Evolutionary conservation across 2,113 vertebrate genomes (phyloP).

Genomic region (Poeciliopsis prolifica): DNA sequence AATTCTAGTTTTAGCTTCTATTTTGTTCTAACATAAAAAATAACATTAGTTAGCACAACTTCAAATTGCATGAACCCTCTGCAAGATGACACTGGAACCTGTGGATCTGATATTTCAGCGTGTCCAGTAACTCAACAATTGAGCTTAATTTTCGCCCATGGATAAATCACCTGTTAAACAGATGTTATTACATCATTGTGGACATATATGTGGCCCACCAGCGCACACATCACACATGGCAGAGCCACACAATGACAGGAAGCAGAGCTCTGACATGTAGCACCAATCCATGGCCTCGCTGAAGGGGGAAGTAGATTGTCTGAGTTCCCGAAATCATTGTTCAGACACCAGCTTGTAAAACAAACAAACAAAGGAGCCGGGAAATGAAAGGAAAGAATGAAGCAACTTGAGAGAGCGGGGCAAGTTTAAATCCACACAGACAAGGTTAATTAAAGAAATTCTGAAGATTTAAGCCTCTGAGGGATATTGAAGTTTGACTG

Average conservation of each 20-base stretch:
- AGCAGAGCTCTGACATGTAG: constrained; percentile 10
- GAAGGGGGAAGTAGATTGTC: constrained; percentile 18
- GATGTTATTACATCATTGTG: constrained; percentile 11
- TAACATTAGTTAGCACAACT: not conserved
- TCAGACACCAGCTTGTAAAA: constrained; percentile 25
- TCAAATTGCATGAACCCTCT: not conserved
- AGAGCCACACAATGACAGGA: constrained; percentile 50
- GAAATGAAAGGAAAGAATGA: constrained; percentile 41
- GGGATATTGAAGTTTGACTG: constrained; percentile 25
- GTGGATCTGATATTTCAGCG: not conserved
- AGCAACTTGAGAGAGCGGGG: constrained; percentile 19
- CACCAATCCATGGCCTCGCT: constrained; percentile 4
- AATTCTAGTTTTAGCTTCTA: no score
- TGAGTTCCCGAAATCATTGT: constrained; percentile 20
- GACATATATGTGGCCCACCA: not conserved
- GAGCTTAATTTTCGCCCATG: not conserved
- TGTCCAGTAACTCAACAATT: not conserved
- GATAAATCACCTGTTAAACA: not conserved
- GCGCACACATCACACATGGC: not conserved
- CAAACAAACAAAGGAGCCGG: constrained; percentile 24
- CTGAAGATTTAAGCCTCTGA: constrained; percentile 29
- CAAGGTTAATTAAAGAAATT: constrained; percentile 39
- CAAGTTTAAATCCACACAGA: constrained; percentile 48
- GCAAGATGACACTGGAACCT: not conserved
- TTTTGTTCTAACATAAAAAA: not conserved